Base-by-base conservation (phyloP, 2,888 invertebrate genomes). In the Xestia c-nigrum region DNA sequence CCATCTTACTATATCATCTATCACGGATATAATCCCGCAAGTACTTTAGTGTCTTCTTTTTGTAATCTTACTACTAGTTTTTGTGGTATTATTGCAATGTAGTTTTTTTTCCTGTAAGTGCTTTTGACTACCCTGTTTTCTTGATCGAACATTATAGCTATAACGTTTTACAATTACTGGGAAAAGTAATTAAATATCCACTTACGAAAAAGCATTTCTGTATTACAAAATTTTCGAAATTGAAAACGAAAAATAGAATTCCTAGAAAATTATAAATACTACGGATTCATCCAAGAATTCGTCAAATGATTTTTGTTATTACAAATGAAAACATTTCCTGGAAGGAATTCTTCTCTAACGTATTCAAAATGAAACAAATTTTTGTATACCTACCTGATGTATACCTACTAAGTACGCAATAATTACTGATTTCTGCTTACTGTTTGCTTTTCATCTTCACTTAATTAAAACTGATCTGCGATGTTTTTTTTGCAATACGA, bases 201-300 rank as follows among this genome's bases (percentile, higher is more conserved):
- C 0, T 40, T 3, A 40, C 5, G 0, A 40, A 63, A 40, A 63
- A 40, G 5, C 6, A 5, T 40, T 21, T 21, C 12, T 57, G 24
- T 24, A 2, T 21, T 47, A 12, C 19, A 38, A 24, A 19, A 43
- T 50, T 74, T n/a, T 47, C 5, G 4, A 2, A 1, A 38, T 16
- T 64, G 7, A 38, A 46, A 50, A 4, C n/a, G 14, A 31, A 46
- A 24, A 46, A 38, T n/a, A 10, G 0, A 21, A 4, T 75, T 21
- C 3, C n/a, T 7, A 16, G 4, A 50, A 66, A 50, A 43, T 31
- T n/a, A 50, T 76, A 43, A 64, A 31, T 9, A n/a, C 47, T 21
- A 74, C 3, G 50, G 19, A n/a, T 43, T 19, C n/a, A 66, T 47
- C 43, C 19, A 10, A 40, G 76, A 50, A 66, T 14, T 66, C n/a